phyloP scores from a whole-genome alignment of 1,140 invertebrate genomes.

The Aricia agestis region DNA sequence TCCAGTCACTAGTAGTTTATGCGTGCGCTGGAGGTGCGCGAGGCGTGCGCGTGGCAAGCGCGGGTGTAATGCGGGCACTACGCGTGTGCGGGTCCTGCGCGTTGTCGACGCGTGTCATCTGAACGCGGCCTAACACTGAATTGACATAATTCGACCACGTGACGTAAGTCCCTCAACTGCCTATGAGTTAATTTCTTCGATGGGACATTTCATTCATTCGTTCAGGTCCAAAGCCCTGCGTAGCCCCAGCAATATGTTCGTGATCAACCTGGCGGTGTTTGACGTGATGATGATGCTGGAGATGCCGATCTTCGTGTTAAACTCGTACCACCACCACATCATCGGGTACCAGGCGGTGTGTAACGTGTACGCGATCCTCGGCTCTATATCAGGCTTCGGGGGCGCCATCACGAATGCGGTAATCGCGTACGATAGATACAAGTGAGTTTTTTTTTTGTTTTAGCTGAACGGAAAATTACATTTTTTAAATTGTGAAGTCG shows the following conservation, averaged over 20 bases:
- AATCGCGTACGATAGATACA: slow-evolving; percentile 86
- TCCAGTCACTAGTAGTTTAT: no score
- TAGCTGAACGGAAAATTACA: no score
- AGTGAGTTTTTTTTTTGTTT: slow-evolving; percentile 56
- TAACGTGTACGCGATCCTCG: slow-evolving; percentile 81
- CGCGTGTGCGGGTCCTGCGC: no score
- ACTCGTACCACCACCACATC: slow-evolving; percentile 81
- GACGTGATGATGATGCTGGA: slow-evolving; percentile 87
- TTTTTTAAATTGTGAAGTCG: no score
- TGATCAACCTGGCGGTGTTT: slow-evolving; percentile 86
- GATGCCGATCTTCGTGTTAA: slow-evolving; percentile 83
- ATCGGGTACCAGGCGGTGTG: slow-evolving; percentile 83
- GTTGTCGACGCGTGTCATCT: no score
- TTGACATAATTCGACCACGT: no score
- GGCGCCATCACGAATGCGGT: slow-evolving; percentile 85
- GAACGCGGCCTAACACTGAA: no score
- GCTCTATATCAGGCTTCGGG: slow-evolving; percentile 83
- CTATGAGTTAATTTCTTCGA: no score
- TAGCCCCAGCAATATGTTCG: slow-evolving; percentile 87
- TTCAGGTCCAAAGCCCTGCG: slow-evolving; percentile 83
- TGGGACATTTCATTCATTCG: slow-evolving; percentile 25
- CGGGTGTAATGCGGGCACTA: no score
- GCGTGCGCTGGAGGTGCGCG: no score
- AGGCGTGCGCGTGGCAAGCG: no score
- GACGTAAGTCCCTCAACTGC: no score